phyloP scores from a whole-genome alignment of 2,888 invertebrate genomes.

The Lasiommata megera region DNA sequence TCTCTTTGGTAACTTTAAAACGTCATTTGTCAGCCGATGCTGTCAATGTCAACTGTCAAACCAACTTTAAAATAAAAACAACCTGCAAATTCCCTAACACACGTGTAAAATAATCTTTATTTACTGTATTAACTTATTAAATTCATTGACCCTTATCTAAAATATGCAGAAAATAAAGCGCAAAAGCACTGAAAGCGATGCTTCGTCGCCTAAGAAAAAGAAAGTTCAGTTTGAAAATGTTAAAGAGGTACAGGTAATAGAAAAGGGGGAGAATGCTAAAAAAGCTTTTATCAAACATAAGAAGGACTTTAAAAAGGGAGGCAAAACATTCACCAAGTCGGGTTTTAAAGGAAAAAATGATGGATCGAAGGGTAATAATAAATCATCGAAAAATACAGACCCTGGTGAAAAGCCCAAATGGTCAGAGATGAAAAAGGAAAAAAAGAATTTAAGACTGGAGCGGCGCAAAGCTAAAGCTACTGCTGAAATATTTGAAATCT shows the following conservation, averaged over 20 bases:
- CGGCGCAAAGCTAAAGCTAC: slow-evolving; percentile 83
- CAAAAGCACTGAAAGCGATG: slow-evolving; percentile 47
- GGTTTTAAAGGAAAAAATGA: slow-evolving; percentile 37
- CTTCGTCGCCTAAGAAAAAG: slow-evolving; percentile 52
- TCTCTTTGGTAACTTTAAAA: too few species aligned
- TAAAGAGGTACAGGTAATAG: slow-evolving; percentile 24
- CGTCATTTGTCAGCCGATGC: too few species aligned
- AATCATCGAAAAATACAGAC: slow-evolving; percentile 45
- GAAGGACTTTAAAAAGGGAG: slow-evolving; percentile 31
- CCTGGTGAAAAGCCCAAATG: slow-evolving; percentile 82
- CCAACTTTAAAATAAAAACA: background rate
- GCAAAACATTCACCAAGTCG: slow-evolving; percentile 30
- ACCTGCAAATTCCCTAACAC: background rate
- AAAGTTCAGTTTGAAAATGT: slow-evolving; percentile 45
- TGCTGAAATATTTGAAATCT: slow-evolving; percentile 68
- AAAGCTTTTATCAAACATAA: slow-evolving; percentile 19
- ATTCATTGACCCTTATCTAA: background rate
- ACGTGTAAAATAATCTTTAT: background rate
- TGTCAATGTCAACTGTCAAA: too few species aligned
- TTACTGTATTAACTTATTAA: background rate
- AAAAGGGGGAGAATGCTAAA: slow-evolving; percentile 23
- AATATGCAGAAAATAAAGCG: slow-evolving; percentile 69
- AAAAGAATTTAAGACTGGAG: slow-evolving; percentile 84
- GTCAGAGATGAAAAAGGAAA: slow-evolving; percentile 88
- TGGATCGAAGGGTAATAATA: slow-evolving; percentile 38